phyloP scores from a whole-genome alignment of 2,888 invertebrate species.

The Antitype chi region DNA sequence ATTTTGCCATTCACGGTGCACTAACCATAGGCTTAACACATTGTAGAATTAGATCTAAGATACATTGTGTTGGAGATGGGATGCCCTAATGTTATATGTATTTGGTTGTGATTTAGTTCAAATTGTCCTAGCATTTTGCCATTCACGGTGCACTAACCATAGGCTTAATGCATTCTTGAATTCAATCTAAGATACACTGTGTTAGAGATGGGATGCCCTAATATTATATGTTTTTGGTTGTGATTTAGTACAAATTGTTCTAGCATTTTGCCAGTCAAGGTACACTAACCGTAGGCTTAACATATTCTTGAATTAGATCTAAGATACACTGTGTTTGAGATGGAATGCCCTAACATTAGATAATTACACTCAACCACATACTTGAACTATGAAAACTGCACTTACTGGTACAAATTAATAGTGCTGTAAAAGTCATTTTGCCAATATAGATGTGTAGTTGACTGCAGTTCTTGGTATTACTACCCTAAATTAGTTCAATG shows the following conservation, averaged over 20 bases:
- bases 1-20: not conserved
- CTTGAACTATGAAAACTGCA: not conserved
- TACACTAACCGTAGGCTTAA: not conserved
- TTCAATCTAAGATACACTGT: not conserved
- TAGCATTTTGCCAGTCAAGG: not conserved
- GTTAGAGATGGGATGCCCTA: not conserved
- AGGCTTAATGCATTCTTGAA: not conserved
- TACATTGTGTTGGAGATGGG: not conserved
- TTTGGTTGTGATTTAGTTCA: not conserved
- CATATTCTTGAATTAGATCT: not conserved
- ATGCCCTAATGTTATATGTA: too few species aligned
- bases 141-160: not conserved
- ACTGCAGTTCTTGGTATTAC: not conserved
- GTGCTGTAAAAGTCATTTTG: not conserved
- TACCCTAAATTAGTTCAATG: conserved; percentile 25
- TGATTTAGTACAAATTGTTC: not conserved
- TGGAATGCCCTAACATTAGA: not conserved
- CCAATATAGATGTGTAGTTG: not conserved
- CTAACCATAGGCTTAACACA: not conserved
- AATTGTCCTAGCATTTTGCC: not conserved
- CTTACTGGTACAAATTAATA: not conserved
- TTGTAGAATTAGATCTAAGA: not conserved
- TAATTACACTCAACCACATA: not conserved
- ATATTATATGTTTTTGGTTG: not conserved
- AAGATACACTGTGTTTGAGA: not conserved